phyloP scores from a whole-genome alignment of 2,797 vertebrate genomes.

The Novumbra hubbsi region DNA sequence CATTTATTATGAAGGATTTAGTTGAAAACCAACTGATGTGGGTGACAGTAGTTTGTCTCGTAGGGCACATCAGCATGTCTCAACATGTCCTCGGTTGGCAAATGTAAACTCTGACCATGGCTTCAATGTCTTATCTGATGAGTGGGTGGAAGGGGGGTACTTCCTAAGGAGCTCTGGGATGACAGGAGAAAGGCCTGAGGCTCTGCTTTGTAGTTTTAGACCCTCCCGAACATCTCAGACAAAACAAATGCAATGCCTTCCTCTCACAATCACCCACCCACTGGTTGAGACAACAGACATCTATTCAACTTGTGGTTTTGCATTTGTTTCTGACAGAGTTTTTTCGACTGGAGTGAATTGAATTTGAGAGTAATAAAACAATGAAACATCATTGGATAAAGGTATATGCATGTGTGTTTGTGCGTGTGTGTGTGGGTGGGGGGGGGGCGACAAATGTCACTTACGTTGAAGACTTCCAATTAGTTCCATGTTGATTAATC shows the following conservation, averaged over 20 bases:
- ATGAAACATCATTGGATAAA: too few relatives aligned
- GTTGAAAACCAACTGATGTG: neutral
- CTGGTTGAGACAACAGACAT: too few relatives aligned
- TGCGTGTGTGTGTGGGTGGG: too few relatives aligned
- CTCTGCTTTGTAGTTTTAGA: neutral
- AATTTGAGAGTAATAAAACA: too few relatives aligned
- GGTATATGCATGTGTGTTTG: too few relatives aligned
- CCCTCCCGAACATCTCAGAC: neutral
- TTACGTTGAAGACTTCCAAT: too few relatives aligned
- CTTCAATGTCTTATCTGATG: neutral
- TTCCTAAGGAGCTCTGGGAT: neutral
- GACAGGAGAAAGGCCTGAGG: neutral
- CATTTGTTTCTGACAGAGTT: too few relatives aligned
- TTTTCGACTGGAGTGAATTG: too few relatives aligned
- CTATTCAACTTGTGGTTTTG: too few relatives aligned
- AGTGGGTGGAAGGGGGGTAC: neutral
- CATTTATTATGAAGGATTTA: neutral
- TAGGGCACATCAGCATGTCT: neutral
- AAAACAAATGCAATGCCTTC: neutral
- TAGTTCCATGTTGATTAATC: too few relatives aligned
- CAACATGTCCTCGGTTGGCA: neutral
- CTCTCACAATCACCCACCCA: neutral
- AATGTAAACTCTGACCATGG: neutral
- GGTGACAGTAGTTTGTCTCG: neutral
- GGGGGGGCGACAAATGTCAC: too few relatives aligned